These are phyloP conservation scores for Helleia helle DNA, from an alignment of 2,888 invertebrate species.

Conservation along the genomic window DNA sequence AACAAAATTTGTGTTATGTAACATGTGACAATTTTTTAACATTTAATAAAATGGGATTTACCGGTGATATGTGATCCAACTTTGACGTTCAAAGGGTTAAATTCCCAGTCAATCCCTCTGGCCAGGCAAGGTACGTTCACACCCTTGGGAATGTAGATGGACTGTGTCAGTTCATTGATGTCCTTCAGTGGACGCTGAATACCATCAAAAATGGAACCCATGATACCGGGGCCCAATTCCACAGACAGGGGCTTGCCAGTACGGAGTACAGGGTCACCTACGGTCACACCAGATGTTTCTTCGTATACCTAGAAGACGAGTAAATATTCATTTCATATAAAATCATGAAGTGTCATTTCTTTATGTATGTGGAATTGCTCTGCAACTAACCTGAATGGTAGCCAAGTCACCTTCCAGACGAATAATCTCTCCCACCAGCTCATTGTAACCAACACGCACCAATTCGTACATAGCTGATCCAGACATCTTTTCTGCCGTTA, in stretches of 20 bases:
- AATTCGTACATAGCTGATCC: conserved; percentile 99
- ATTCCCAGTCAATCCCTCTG: conserved; percentile 91
- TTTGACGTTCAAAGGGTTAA: conserved; percentile 87
- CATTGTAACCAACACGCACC: conserved; percentile 98
- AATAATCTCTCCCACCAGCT: conserved; percentile 99
- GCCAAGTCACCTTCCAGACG: conserved; percentile 99
- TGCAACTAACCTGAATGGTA: conserved; percentile 91
- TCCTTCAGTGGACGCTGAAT: conserved; percentile 99
- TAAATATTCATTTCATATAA: neutral
- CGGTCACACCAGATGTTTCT: conserved; percentile 98
- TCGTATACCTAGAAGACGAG: conserved; percentile 81
- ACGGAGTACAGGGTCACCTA: conserved; percentile 98
- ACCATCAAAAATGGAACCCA: conserved; percentile 99
- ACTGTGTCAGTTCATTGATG: conserved; percentile 93
- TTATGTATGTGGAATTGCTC: too few relatives aligned
- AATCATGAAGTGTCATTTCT: neutral
- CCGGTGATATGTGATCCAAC: conserved; percentile 97
- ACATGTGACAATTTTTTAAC: too few relatives aligned
- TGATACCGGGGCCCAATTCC: conserved; percentile 98
- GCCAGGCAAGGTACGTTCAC: conserved; percentile 95
- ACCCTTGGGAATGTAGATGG: conserved; percentile 99
- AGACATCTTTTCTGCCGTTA: conserved; percentile 99
- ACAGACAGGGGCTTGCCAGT: conserved; percentile 99
- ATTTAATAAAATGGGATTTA: too few relatives aligned
- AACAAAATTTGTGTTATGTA: too few relatives aligned